Conservation (phyloP, 2,888 invertebrate genomes). For the Torymus auratus region DNA sequence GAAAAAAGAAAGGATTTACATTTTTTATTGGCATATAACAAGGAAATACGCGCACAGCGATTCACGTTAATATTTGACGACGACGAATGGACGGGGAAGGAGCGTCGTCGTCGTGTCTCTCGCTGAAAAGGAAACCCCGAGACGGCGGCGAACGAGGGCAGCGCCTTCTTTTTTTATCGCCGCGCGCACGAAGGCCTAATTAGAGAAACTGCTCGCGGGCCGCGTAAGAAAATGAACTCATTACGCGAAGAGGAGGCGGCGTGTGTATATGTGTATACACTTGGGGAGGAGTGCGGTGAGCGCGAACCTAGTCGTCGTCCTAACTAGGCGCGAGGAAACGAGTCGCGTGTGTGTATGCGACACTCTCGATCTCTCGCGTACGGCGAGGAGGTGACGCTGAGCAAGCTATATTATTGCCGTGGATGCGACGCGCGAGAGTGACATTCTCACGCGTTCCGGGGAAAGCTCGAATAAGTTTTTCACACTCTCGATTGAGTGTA, state of each 20-base stretch:
- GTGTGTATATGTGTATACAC: too few species aligned
- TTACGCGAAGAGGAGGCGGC: slow-evolving; percentile 44
- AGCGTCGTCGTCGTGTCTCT: not conserved
- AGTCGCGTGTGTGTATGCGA: slow-evolving; percentile 4
- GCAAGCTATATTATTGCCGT: not conserved
- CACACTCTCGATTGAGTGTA: too few species aligned
- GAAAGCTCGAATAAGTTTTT: not conserved
- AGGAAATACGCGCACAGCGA: not conserved
- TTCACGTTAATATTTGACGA: too few species aligned
- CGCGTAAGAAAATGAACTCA: slow-evolving; percentile 58
- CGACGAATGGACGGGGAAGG: too few species aligned
- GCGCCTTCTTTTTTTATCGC: slow-evolving; percentile 53
- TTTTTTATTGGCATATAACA: slow-evolving; percentile 34
- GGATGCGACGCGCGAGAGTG: slow-evolving; percentile 9
- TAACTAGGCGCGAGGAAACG: slow-evolving; percentile 52
- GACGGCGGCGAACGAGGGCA: slow-evolving; percentile 38
- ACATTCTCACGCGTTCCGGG: slow-evolving; percentile 6
- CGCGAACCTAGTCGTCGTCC: slow-evolving; percentile 45
- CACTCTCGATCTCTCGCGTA: slow-evolving; percentile 46
- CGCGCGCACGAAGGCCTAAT: slow-evolving; percentile 56
- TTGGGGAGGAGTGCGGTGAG: not conserved
- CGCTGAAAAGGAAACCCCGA: slow-evolving; percentile 31
- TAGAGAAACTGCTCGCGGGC: slow-evolving; percentile 54
- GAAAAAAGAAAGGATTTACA: slow-evolving; percentile 31
- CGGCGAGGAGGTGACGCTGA: too few species aligned